Evolutionary conservation across 2,113 vertebrate species (phyloP).

Genomic region (Pygoscelis antarcticus): DNA sequence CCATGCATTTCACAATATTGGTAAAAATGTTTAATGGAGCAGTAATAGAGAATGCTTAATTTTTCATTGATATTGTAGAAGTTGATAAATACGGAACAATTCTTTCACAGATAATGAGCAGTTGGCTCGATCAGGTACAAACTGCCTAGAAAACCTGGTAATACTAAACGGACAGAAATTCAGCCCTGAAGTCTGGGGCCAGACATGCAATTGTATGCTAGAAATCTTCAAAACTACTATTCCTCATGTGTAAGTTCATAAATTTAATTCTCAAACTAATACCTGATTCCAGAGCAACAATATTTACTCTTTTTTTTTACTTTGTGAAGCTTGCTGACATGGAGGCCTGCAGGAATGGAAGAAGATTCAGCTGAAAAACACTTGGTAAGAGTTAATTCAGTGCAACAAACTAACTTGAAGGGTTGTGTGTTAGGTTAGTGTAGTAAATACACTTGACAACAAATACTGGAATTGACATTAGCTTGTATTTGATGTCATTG

Average conservation of each 20-base stretch:
- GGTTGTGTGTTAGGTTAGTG: not conserved
- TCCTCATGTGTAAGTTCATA: constrained; percentile 81
- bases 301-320: not conserved
- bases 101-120: constrained; percentile 91
- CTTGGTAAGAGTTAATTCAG: constrained; percentile 77
- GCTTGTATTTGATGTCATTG: not conserved
- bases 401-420: not conserved
- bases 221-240: constrained; percentile 97
- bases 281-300: not conserved
- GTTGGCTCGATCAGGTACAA: constrained; percentile 94
- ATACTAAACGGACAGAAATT: constrained; percentile 97
- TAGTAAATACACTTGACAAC: not conserved
- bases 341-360: constrained; percentile 91
- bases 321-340: constrained; percentile 87
- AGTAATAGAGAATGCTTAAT: not conserved
- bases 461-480: not conserved
- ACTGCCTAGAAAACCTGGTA: constrained; percentile 96
- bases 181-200: constrained; percentile 90
- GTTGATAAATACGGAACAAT: not conserved
- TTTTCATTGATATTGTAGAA: not conserved
- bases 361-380: constrained; percentile 90
- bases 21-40: not conserved
- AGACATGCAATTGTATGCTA: constrained; percentile 94
- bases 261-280: not conserved
- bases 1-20: not conserved